Evolutionary conservation across 2,113 vertebrate genomes (phyloP), one percentile per base, ranked within the genome.

Genomic region (Petrocephalus zakoni): DNA sequence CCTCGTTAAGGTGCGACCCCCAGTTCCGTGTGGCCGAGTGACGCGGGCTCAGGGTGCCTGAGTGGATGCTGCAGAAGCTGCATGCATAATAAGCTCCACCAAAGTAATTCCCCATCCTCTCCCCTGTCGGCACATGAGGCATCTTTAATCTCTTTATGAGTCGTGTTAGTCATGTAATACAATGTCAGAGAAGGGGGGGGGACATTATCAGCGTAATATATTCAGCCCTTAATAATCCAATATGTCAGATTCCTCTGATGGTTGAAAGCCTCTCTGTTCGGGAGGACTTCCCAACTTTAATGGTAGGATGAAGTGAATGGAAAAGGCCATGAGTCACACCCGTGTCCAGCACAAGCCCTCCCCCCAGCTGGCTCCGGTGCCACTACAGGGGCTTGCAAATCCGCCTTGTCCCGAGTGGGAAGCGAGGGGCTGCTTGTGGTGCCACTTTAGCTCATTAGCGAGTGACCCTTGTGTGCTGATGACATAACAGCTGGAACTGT

Each of bases 21-120:
- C 68, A 13, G 34, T 29, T 6, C 22, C 34, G 1, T 5, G 68
- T 5, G 25, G 61, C 61, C 6, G 15, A 78, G n/a, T 5, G 7
- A 10, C n/a, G 1, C 15, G 25, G 13, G 75, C 75, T 9, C 75
- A 13, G 25, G n/a, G 61, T 2, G 3, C 88, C 85, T 58, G 90
- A 90, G 90, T 88, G 90, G 90, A 89, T 88, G 90, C 68, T n/a
- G 51, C 19, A 34, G 9, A 47, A 15, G 13, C 0, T 25, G 52
- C 89, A 92, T 89, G 84, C 87, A 87, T 90, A 92, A 94, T 92
- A 89, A 90, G 90, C 53, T 81, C 85, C 86, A 92, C 92, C 88
- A 91, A 86, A 58, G 87, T 89, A 90, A 92, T 93, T 91, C 89
- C 85, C 68, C 49, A 89, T 90, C 85, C 87, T 81, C 78, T 7